Base-by-base conservation (phyloP, 2,888 invertebrate species). In the Atrina japonica region DNA sequence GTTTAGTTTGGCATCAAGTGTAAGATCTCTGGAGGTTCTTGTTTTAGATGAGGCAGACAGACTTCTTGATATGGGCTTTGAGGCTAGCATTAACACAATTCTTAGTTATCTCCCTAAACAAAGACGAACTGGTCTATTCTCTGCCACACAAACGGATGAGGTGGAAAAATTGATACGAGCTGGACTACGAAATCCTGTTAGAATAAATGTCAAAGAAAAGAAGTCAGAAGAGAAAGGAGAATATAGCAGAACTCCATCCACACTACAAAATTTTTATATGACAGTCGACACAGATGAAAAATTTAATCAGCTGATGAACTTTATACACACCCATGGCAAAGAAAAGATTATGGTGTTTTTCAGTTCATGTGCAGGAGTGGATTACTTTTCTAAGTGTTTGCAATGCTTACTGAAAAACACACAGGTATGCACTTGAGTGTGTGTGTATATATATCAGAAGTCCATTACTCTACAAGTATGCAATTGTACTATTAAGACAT, bases 21-120 rank as follows among this genome's bases (percentile, higher is more conserved):
- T 97, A 3, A 97, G 95, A 88, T 75, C 78, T n/a, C 76, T 92
- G 94, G 98, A 99, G 91, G 92, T 99, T 49, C 91, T 99, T 41
- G 94, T 99, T 1, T 92, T 99, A 27, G 99, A 99, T 89, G 99
- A 99, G 92, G 99, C 99, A 0, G 99, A 99, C 91, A 93, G 97
- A 52, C 92, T 99, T 14, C 92, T 99, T 30, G 98, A 98, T 88
- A 93, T 98, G 76, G 98, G 98, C 1, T 99, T 99, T 90, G 95
- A 95, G 81, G 92, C 93, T 63, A 92, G 95, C 1, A 91, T 99
- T 18, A 95, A 96, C 80, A 95, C 95, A 18, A 98, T 99, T 81
- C 92, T 99, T 3, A 94, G 95, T 79, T 96, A 95, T 90, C 91
- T 99, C 45, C 99, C 99, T 0, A 94, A 97, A 41, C 97, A 97